phyloP scores from a whole-genome alignment of 2,888 invertebrate genomes.

The Cheilosia vernalis region DNA sequence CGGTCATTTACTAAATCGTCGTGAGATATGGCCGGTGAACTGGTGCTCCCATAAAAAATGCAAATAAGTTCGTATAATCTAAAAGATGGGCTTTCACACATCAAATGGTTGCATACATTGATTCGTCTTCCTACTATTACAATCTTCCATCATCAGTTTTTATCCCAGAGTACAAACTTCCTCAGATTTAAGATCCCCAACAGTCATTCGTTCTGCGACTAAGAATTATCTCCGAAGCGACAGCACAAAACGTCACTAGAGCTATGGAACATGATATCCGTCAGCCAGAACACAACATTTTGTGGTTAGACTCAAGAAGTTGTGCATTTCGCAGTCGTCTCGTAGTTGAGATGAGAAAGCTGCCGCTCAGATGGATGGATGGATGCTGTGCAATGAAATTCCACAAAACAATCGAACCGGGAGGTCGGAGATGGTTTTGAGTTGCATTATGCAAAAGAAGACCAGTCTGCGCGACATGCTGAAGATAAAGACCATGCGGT shows the following conservation, averaged over 20 bases:
- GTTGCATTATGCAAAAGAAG: slow-evolving; percentile 42
- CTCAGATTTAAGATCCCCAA: background rate
- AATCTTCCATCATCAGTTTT: background rate
- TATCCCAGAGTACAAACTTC: background rate
- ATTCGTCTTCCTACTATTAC: no score
- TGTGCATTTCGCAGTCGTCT: background rate
- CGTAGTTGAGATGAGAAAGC: slow-evolving; percentile 12
- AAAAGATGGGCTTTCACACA: no score
- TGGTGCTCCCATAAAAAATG: background rate
- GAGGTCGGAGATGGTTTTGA: slow-evolving; percentile 49
- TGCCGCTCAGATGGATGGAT: background rate
- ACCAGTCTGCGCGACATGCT: slow-evolving; percentile 2
- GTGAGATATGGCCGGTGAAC: no score
- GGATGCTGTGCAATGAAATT: slow-evolving; percentile 64
- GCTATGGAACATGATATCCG: slow-evolving; percentile 19
- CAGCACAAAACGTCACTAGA: background rate
- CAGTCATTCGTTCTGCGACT: background rate
- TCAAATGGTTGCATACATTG: no score
- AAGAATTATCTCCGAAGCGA: background rate
- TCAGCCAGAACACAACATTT: slow-evolving; percentile 12
- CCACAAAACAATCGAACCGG: slow-evolving; percentile 69
- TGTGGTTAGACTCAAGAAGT: slow-evolving; percentile 32
- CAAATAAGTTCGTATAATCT: no score
- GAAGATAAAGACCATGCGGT: slow-evolving; percentile 26
- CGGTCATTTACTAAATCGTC: no score